Percentiles rank a stretch among this genome's conserved stretches.
Evolutionary conservation across 2,113 vertebrate species (phyloP).

Genomic region (Dasyornis broadbenti): DNA sequence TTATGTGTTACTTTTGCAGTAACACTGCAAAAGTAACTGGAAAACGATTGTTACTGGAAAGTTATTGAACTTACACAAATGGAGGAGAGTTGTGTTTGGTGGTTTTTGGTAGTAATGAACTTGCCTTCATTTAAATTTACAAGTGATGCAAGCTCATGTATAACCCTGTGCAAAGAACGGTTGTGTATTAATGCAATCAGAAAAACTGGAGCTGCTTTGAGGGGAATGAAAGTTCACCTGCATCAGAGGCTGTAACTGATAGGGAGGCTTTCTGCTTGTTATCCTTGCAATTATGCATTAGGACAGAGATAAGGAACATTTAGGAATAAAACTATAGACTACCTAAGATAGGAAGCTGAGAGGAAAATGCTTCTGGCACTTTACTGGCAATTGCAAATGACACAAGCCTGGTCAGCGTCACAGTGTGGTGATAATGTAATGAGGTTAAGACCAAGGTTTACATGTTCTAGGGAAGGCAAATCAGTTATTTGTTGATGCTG

Average conservation of each 20-base stretch:
- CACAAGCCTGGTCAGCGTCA: constrained; percentile 38
- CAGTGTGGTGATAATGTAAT: neutral
- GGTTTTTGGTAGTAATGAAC: neutral
- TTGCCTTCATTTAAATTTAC: neutral
- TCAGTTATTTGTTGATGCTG: neutral
- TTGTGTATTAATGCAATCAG: neutral
- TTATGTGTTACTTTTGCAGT: neutral
- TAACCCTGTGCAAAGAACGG: neutral
- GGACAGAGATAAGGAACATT: constrained; percentile 3
- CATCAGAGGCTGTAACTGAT: neutral
- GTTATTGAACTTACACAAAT: neutral
- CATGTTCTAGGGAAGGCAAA: neutral
- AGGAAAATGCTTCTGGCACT: constrained; percentile 28
- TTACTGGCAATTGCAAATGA: neutral
- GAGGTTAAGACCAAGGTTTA: constrained; percentile 1
- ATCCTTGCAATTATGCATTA: neutral
- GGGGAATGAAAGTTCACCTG: neutral
- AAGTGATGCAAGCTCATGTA: neutral
- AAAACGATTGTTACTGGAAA: neutral
- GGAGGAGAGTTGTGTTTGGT: neutral
- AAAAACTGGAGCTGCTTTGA: neutral
- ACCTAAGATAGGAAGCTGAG: constrained; percentile 22
- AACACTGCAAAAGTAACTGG: neutral
- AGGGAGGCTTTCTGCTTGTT: constrained; percentile 7
- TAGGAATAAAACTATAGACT: constrained; percentile 23